These are phyloP conservation scores for Alca torda DNA, from an alignment of 2,797 vertebrate species.

Conservation along the genomic window DNA sequence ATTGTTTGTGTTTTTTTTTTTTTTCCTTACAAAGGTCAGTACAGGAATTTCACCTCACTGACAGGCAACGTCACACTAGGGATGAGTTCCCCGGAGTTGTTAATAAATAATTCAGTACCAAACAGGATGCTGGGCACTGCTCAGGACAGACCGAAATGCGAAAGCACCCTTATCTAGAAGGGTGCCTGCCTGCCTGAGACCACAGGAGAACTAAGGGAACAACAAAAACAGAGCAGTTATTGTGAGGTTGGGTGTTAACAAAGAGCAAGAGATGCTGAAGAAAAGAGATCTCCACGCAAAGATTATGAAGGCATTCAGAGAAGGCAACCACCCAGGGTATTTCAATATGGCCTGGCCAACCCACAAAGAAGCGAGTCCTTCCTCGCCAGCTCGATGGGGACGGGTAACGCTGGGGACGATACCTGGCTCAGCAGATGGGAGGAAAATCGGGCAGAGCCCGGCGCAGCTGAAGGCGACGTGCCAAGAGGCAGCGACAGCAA, in stretches of 20 bases:
- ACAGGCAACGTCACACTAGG: not conserved
- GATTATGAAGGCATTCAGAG: not conserved
- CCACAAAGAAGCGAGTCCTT: not conserved
- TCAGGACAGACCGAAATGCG: not conserved
- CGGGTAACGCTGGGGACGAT: rapidly evolving
- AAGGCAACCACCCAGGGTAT: rapidly evolving
- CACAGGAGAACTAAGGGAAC: not conserved
- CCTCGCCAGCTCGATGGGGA: not conserved
- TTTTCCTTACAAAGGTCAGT: not conserved
- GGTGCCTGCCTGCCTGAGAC: not conserved
- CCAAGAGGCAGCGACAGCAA: not conserved
- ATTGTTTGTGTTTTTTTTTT: too few species aligned
- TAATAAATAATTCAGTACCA: not conserved
- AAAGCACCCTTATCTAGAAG: not conserved
- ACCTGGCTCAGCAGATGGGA: constrained; percentile 7
- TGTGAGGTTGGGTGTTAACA: not conserved
- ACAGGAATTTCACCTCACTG: not conserved
- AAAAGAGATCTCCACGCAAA: not conserved
- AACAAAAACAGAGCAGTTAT: not conserved
- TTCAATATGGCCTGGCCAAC: not conserved
- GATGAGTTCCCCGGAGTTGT: not conserved
- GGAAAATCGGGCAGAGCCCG: not conserved
- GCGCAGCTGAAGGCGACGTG: not conserved
- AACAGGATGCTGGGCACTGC: not conserved
- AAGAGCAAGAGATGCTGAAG: not conserved